Evolutionary conservation across 1,140 invertebrate genomes (phyloP).

Genomic region (Heliothis subflexa): DNA sequence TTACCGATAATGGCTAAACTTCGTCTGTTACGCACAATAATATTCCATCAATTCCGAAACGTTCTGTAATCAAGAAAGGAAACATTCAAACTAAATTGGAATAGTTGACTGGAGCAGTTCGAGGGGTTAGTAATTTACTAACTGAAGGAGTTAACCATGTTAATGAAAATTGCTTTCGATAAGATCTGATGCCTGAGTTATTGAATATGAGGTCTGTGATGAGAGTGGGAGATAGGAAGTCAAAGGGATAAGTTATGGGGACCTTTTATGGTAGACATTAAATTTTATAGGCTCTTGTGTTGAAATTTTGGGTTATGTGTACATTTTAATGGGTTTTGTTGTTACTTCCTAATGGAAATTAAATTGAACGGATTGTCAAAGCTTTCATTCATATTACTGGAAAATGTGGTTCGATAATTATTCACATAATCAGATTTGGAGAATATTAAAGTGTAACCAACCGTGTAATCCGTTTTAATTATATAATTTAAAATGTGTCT

Average conservation of each 20-base stretch:
- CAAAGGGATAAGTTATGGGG: conserved; percentile 25
- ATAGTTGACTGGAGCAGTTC: conserved; percentile 57
- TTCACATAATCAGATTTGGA: no score
- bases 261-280: conserved; percentile 29
- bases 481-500: no score
- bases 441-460: no score
- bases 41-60: conserved; percentile 48
- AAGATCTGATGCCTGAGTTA: conserved; percentile 47
- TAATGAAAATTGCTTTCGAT: conserved; percentile 57
- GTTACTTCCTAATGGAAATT: background rate
- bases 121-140: conserved; percentile 52
- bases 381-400: no score
- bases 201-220: conserved; percentile 43
- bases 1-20: conserved; percentile 20
- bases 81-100: conserved; percentile 59
- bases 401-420: no score
- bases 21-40: conserved; percentile 45
- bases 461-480: no score
- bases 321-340: conserved; percentile 1
- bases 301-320: background rate
- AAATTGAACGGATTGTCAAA: no score
- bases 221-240: conserved; percentile 25
- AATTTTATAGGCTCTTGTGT: conserved; percentile 33
- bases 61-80: conserved; percentile 51
- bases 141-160: conserved; percentile 56